Base-by-base conservation (phyloP, 2,888 invertebrate species). In the Chydorus sphaericus region DNA sequence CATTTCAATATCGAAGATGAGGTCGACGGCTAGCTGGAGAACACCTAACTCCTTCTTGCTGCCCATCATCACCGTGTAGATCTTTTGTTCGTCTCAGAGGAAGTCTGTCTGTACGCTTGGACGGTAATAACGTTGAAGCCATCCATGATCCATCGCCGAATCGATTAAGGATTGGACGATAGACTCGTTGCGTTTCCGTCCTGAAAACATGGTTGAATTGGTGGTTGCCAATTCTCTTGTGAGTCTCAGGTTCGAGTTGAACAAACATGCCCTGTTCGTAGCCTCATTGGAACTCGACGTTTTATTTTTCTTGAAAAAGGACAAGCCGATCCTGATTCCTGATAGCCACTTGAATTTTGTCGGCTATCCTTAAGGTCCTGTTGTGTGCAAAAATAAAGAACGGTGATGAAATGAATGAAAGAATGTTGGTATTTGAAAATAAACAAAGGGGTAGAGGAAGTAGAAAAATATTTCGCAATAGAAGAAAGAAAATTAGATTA, bases 21-120 rank as follows among this genome's bases (percentile, higher is more conserved):
- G 76, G 10, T 80, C 69, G 0, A 89, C 77, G 1, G 87, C 78
- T 36, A 82, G 66, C 0, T 80, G 79, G 64, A 90, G 83, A 8
- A 92, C 79, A 1, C 91, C 92, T 0, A 78, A 80, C 36, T 80
- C 78, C 0, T 70, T 63, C 0, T 74, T 70, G 30, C 77, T 77
- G 1, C 92, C 92, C 66, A 83, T 77, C 82, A 89, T 85, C 0
- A 87, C n/a, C n/a, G n/a, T n/a, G n/a, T n/a, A n/a, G n/a, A n/a
- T n/a, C n/a, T 87, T 63, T 81, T 81, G 0, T 89, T 89, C 69
- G 89, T 89, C 0, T 71, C 92, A 0, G 89, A 89, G 1, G 88
- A 84, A 4, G 90, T 91, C 69, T 91, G 91, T 8, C 91, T 91
- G 67, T 91, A 92, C 0, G 90, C 89, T 71, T 92, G 88, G 61